These are phyloP conservation scores for Pomacea maculata DNA, from an alignment of 1,140 invertebrate genomes.

Conservation along the genomic window DNA sequence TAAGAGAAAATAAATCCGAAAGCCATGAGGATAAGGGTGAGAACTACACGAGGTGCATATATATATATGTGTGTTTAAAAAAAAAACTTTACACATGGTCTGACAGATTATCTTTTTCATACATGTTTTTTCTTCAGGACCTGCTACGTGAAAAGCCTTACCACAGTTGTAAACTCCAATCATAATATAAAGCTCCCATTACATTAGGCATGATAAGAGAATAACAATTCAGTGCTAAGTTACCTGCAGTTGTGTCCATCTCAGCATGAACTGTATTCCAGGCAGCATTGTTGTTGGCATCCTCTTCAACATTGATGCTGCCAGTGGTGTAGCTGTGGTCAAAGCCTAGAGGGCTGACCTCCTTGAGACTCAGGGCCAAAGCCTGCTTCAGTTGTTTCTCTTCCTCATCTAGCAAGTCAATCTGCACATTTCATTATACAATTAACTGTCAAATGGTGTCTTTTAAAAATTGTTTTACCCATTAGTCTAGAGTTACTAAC, in stretches of 20 bases:
- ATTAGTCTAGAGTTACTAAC: no score
- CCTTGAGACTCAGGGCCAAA: not conserved
- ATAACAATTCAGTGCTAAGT: not conserved
- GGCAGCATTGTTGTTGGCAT: not conserved
- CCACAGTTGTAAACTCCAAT: no score
- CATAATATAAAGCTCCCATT: no score
- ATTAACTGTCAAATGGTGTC: not conserved
- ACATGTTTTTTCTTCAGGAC: no score
- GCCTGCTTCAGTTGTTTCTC: constrained; percentile 1
- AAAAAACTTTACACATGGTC: no score
- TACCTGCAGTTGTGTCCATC: not conserved
- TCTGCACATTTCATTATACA: not conserved
- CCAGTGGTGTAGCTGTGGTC: not conserved
- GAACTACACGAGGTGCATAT: no score
- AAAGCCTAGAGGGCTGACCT: not conserved
- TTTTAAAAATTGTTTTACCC: not conserved
- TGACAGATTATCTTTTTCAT: no score
- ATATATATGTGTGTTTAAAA: no score
- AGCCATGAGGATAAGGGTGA: no score
- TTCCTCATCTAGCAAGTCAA: not conserved
- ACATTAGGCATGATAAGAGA: not conserved
- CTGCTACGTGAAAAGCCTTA: no score
- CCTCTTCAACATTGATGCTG: not conserved
- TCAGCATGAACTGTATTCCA: not conserved
- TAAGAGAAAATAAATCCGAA: no score